Base-by-base conservation (phyloP, 2,113 vertebrate species). In the Patagioenas fasciata region DNA sequence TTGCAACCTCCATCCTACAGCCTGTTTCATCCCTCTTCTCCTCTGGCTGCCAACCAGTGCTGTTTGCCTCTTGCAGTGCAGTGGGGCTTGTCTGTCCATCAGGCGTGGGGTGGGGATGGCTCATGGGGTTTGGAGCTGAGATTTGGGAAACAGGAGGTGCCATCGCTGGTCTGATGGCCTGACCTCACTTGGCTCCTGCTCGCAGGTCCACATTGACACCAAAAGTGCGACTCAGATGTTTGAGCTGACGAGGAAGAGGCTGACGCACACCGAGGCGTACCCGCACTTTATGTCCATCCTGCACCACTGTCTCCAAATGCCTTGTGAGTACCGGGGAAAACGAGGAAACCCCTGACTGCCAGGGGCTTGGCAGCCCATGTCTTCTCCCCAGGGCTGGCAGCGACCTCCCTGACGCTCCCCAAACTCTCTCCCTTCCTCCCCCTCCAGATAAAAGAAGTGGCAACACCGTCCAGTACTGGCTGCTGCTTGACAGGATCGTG, bases 271-370 rank as follows among this genome's bases (percentile, higher is more conserved):
- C 11, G 99, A 99, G 91, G 99, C 99, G 1, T 99, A 99, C 94
- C 99, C 99, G 72, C 99, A 99, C 98, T 99, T 99, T 98, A 99
- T 99, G 98, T 99, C 99, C 92, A 98, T 99, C 93, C 98, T 99
- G 95, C 99, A 99, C 96, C 99, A 99, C 98, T 99, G 99, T 97
- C 99, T 99, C 97, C 99, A 99, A 77, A 99, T 99, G 99, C 99
- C 99, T 98, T 99, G 99, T 99, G 94, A 99, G 99, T 98, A 38
- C 82, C 1, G 2, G 66, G 32, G 42, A 10, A 28, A 18, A 28
- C 10, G 2, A 65, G 91, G 29, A 73, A 73, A 14, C 16, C 40
- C 7, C 0, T 1, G 5, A 21, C 60, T 57, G 24, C 3, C 0
- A 2, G 23, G 44, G 25, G 20, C n/a, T 78, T 40, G 42, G 84